Conservation (phyloP, 2,888 invertebrate genomes). For the Andrena trimmerana region DNA sequence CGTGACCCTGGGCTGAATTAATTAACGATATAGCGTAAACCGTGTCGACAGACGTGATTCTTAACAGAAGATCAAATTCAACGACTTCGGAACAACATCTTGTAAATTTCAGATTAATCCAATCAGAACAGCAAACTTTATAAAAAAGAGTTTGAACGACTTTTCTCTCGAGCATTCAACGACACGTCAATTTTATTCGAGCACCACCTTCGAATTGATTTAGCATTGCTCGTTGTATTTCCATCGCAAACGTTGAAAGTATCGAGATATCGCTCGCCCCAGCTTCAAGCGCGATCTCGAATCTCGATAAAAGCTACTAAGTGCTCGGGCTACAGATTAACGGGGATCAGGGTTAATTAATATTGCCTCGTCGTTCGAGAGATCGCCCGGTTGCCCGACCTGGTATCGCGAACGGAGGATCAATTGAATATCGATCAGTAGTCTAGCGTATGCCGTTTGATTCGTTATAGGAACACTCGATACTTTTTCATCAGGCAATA, state of each 20-base stretch:
- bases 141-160: not conserved
- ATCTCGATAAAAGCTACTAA: slow-evolving; percentile 8
- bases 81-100: no score
- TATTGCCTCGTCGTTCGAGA: slow-evolving; percentile 11
- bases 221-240: slow-evolving; percentile 6
- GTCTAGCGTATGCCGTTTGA: slow-evolving; percentile 10
- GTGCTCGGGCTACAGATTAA: slow-evolving; percentile 23
- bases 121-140: not conserved
- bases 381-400: slow-evolving; percentile 1
- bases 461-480: slow-evolving; percentile 8
- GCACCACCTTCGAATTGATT: slow-evolving; percentile 4
- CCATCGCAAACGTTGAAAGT: not conserved
- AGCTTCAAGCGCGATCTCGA: not conserved
- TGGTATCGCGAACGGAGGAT: slow-evolving; percentile 7
- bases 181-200: slow-evolving; percentile 15
- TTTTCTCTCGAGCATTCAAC: slow-evolving; percentile 3
- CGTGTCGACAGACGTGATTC: no score
- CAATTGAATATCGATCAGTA: slow-evolving; percentile 30
- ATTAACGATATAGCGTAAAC: slow-evolving; percentile 20
- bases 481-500: slow-evolving; percentile 23
- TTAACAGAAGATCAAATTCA: not conserved
- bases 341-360: slow-evolving; percentile 44
- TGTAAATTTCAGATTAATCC: no score
- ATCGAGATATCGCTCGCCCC: not conserved
- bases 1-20: slow-evolving; percentile 11